phyloP scores from a whole-genome alignment of 2,797 vertebrate genomes.

The Brachymystax lenok region DNA sequence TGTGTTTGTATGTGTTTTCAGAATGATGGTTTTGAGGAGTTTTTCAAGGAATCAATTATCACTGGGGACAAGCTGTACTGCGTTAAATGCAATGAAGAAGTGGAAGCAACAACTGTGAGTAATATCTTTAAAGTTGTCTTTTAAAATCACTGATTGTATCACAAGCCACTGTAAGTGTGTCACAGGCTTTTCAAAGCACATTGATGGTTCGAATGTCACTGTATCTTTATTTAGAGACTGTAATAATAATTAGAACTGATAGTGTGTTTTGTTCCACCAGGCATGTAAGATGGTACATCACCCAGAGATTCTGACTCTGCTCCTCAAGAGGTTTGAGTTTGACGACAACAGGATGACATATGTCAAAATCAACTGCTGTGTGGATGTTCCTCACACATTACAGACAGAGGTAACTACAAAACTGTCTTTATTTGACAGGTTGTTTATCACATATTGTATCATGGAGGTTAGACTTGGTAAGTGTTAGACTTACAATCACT shows the following conservation, averaged over 20 bases:
- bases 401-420: conserved; percentile 24
- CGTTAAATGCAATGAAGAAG: conserved; percentile 59
- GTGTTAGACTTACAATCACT: too few species aligned
- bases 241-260: too few species aligned
- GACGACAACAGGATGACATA: conserved; percentile 52
- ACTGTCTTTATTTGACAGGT: too few species aligned
- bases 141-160: too few species aligned
- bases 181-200: too few species aligned
- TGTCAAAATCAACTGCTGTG: conserved; percentile 51
- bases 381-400: conserved; percentile 56
- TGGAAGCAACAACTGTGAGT: conserved; percentile 65
- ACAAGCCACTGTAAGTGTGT: too few species aligned
- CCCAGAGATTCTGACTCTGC: conserved; percentile 68
- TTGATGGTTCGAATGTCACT: too few species aligned
- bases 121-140: neutral
- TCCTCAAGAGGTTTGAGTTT: conserved; percentile 74
- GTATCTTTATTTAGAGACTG: too few species aligned
- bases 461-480: too few species aligned
- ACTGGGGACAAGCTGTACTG: conserved; percentile 70
- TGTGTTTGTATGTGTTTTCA: conserved; percentile 21
- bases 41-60: conserved; percentile 40
- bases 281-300: conserved; percentile 43
- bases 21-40: conserved; percentile 35
- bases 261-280: conserved; percentile 21
- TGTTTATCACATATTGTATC: too few species aligned